Conservation (phyloP, 1,140 invertebrate species). For the Drosophila nebulosa region DNA sequence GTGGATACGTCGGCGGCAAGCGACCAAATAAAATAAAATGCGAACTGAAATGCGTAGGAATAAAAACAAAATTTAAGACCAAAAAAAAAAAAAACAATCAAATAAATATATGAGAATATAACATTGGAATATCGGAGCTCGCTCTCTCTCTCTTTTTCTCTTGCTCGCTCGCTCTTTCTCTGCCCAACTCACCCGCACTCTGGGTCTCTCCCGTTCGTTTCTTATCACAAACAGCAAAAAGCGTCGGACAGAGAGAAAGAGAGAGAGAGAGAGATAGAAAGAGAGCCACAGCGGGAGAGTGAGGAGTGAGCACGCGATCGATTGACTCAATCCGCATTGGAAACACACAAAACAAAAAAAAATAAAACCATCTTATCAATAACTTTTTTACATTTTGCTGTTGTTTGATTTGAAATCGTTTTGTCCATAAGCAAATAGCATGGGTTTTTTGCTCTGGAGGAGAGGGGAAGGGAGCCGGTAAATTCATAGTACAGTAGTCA, state of each 20-base stretch:
- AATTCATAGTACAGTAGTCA: neutral
- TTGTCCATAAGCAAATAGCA: conserved; percentile 41
- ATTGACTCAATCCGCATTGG: conserved; percentile 42
- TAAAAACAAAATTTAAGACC: conserved; percentile 8
- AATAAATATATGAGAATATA: neutral
- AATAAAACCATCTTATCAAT: conserved; percentile 50
- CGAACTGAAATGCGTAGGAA: conserved; percentile 24
- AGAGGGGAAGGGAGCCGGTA: neutral
- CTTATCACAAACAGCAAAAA: conserved; percentile 47
- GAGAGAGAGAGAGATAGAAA: conserved; percentile 1
- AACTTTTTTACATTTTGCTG: conserved; percentile 26
- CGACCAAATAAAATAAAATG: conserved; percentile 56
- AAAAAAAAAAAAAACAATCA: conserved; percentile 1
- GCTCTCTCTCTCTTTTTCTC: conserved; percentile 28
- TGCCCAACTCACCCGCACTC: neutral
- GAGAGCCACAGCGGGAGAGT: conserved; percentile 1
- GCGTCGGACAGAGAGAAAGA: neutral
- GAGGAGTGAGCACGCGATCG: conserved; percentile 2
- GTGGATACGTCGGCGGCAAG: conserved; percentile 35
- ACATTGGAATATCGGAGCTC: neutral
- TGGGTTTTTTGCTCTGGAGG: neutral
- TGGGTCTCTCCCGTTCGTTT: neutral
- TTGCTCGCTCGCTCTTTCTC: neutral
- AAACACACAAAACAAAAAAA: conserved; percentile 36
- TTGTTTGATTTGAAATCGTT: conserved; percentile 35